These are phyloP conservation scores for Cichladusa arquata DNA, from an alignment of 2,113 vertebrate genomes.

Conservation along the genomic window DNA sequence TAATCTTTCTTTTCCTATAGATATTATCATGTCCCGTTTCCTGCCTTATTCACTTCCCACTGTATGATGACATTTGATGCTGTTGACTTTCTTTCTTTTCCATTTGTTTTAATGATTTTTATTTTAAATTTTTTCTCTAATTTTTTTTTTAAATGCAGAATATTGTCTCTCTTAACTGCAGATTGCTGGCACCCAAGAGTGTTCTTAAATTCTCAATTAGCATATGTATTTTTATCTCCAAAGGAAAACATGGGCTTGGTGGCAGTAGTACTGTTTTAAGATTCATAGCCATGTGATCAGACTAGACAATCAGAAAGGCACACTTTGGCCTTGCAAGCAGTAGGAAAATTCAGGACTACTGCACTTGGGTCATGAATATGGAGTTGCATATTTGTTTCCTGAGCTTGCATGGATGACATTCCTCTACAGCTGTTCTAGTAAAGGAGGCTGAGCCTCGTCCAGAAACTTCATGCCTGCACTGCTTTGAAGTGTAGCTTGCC, in stretches of 20 bases:
- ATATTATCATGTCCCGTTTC: constrained; percentile 25
- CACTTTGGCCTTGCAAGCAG: background rate
- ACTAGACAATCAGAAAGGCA: background rate
- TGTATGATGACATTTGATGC: background rate
- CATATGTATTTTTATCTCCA: background rate
- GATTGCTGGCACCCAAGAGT: background rate
- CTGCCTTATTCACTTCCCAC: constrained; percentile 7
- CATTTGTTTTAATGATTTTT: background rate
- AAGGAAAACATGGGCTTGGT: background rate
- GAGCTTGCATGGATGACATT: background rate
- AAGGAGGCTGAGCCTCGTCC: background rate
- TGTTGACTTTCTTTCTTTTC: background rate
- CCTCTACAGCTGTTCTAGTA: background rate
- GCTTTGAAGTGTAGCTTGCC: background rate
- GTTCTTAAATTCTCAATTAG: constrained; percentile 37
- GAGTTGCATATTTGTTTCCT: background rate
- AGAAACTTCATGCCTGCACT: background rate
- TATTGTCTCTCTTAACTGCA: background rate
- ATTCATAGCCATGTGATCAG: background rate
- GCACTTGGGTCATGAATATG: background rate
- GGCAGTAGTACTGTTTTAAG: background rate
- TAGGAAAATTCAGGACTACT: background rate
- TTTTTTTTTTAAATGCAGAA: background rate
- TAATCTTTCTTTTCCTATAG: background rate
- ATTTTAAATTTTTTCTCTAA: background rate